Evolutionary conservation across 1,140 invertebrate species (phyloP), one percentile per base, ranked within the genome.

Genomic region (Lethocerus indicus): DNA sequence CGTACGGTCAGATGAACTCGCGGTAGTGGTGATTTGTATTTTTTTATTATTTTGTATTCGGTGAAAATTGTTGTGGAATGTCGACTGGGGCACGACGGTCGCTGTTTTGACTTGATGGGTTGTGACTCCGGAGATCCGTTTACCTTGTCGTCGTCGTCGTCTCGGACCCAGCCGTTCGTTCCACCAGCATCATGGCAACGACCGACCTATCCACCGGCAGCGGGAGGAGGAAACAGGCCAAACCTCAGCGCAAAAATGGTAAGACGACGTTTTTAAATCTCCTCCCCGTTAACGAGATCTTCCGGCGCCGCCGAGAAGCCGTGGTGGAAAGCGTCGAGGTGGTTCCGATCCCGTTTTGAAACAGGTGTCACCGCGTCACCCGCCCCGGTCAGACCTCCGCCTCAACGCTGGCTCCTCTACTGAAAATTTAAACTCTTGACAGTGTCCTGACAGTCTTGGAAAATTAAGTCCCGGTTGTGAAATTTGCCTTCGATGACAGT

Each of bases 171-270:
- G 41, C 21, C 23, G 26, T 27, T 5, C 25, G 27, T 43, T 23
- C 24, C 24, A 36, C 26, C 20, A 40, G 16, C 16, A 53, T 53
- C 23, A 53, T 53, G 52, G 52, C 52, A 42, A 50, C 52, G 12
- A 53, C 52, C 16, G 52, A 53, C 42, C 35, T 56, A 16, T 54
- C 52, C 4, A 44, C 55, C n/a, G 53, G 53, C 9, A 55, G 53
- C 25, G 56, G 53, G 23, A 45, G 56, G 28, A 53, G 56, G 40
- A 57, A 57, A 43, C 56, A 57, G 24, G 56, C 56, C 16, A 57
- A 57, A 52, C 56, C 56, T 21, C 56, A 57, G 26, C 54, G 56
- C 16, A 57, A 57, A 51, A 57, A 57, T 51, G 56, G 56, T 57
- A 45, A 51, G 51, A 29, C 5, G 26, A n/a, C n/a, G n/a, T n/a